Evolutionary conservation across 2,797 vertebrate genomes (phyloP).

Genomic region (Lepilemur septentrionalis): DNA sequence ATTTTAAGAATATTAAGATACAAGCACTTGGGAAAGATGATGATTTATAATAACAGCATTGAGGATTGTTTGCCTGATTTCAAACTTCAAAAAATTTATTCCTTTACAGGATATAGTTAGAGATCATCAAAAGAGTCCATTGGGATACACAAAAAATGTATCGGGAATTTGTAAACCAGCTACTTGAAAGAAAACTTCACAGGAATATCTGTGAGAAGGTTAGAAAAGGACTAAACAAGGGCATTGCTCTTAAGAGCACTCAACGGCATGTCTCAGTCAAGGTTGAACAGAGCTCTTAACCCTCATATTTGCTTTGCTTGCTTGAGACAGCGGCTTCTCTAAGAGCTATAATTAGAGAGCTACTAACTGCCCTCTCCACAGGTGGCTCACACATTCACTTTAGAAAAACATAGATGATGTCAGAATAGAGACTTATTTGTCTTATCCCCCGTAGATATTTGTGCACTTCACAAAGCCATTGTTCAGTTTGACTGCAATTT

Average conservation of each 20-base stretch:
- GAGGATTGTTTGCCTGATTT: neutral
- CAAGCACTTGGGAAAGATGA: neutral
- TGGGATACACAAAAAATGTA: neutral
- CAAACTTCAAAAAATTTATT: neutral
- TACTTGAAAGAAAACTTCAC: neutral
- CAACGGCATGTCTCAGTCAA: accelerated
- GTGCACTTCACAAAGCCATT: neutral
- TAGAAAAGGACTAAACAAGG: neutral
- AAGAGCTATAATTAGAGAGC: neutral
- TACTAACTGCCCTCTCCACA: neutral
- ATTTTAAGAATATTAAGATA: neutral
- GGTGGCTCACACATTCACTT: accelerated
- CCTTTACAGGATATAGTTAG: neutral
- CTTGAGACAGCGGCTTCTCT: neutral
- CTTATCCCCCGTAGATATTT: neutral
- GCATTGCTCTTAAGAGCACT: neutral
- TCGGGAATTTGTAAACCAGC: neutral
- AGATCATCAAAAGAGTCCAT: neutral
- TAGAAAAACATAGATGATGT: neutral
- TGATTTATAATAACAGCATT: neutral
- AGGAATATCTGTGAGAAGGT: neutral
- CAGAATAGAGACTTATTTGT: neutral
- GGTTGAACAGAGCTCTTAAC: no score
- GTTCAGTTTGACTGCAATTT: neutral
- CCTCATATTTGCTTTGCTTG: neutral